These are phyloP conservation scores for Meda fulgida DNA, from an alignment of 2,797 vertebrate species.

Conservation along the genomic window DNA sequence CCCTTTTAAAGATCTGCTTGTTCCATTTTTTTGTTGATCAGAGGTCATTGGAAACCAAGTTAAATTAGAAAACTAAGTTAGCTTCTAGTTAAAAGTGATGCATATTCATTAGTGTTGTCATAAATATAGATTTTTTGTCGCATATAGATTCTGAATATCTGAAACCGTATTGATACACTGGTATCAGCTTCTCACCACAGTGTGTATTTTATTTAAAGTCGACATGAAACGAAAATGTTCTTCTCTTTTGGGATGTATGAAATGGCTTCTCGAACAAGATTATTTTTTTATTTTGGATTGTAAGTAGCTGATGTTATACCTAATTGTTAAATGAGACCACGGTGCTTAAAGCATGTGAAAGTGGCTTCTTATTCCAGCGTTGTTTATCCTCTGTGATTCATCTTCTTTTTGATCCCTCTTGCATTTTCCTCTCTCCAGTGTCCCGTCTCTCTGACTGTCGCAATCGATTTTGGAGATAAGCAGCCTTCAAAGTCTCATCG, in stretches of 20 bases:
- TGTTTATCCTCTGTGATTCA: constrained; percentile 8
- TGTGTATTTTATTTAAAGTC: not conserved
- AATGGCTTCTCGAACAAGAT: not conserved
- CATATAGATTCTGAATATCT: not conserved
- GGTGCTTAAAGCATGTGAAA: not conserved
- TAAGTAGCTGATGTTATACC: too few species aligned
- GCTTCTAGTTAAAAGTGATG: not conserved
- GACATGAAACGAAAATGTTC: not conserved
- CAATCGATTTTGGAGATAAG: constrained; percentile 47
- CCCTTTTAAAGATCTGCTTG: not conserved
- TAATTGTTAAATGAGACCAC: not conserved
- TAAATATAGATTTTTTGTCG: not conserved
- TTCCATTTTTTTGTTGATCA: not conserved
- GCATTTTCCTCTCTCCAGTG: not conserved
- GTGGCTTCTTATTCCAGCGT: not conserved
- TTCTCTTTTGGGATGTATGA: not conserved
- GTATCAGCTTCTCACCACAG: not conserved
- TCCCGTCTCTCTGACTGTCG: constrained; percentile 14
- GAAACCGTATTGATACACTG: not conserved
- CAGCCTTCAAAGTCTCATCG: constrained; percentile 41
- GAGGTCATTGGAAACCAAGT: not conserved
- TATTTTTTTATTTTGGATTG: too few species aligned
- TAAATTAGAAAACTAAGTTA: not conserved
- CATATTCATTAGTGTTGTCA: not conserved
- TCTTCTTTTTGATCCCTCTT: constrained; percentile 13